phyloP scores from a whole-genome alignment of 2,888 invertebrate genomes.

The Pharmacophagus antenor region DNA sequence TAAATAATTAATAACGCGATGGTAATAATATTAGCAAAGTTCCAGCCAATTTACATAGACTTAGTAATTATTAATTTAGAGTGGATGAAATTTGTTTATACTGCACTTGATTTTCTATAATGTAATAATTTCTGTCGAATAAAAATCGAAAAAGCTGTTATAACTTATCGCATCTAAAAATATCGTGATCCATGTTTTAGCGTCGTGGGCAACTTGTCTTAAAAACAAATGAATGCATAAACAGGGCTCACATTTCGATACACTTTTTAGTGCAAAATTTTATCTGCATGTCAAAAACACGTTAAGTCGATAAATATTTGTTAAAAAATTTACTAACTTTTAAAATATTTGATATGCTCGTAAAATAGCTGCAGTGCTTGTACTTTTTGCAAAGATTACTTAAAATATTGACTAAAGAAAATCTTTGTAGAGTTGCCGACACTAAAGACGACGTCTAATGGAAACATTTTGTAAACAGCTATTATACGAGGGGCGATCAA shows the following conservation, averaged over 20 bases:
- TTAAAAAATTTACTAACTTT: neutral
- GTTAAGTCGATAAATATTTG: neutral
- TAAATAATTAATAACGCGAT: too few species aligned
- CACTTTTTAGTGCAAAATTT: neutral
- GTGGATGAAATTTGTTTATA: neutral
- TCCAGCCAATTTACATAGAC: neutral
- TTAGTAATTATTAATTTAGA: neutral
- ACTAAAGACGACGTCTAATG: neutral
- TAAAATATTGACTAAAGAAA: constrained; percentile 1
- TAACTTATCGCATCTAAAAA: neutral
- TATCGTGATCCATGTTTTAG: neutral
- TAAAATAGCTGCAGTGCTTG: neutral
- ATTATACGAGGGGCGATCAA: too few species aligned
- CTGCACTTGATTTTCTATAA: neutral
- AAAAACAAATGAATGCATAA: neutral
- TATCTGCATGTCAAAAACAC: neutral
- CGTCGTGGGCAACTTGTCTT: neutral
- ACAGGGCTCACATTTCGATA: neutral
- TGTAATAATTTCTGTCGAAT: neutral
- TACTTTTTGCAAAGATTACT: neutral
- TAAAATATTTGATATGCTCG: neutral
- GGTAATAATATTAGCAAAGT: too few species aligned
- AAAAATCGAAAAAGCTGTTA: neutral
- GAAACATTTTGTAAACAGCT: neutral
- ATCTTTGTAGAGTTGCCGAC: neutral